Evolutionary conservation across 2,888 invertebrate species (phyloP).

Genomic region (Dascillus cervinus): DNA sequence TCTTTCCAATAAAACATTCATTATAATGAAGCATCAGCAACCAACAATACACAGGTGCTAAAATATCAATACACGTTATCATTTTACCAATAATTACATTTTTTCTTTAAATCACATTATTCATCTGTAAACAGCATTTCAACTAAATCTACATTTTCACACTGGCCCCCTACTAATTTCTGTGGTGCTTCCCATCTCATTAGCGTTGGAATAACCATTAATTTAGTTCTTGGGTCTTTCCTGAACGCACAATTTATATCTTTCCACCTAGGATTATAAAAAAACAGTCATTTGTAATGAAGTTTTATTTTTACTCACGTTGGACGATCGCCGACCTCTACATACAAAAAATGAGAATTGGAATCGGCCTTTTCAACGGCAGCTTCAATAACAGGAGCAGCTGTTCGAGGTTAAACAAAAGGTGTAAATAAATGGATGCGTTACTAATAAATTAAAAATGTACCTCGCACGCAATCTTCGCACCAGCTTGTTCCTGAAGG

Average conservation of each 20-base stretch:
- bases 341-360: slow-evolving; percentile 61
- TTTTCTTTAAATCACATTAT: background rate
- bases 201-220: slow-evolving; percentile 78
- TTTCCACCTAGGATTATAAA: slow-evolving; percentile 64
- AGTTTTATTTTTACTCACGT: slow-evolving; percentile 52
- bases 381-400: slow-evolving; percentile 68
- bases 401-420: slow-evolving; percentile 41
- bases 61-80: too few relatives aligned
- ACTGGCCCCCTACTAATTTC: slow-evolving; percentile 71
- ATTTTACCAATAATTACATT: slow-evolving; percentile 1
- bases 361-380: slow-evolving; percentile 55
- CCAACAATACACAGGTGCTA: too few relatives aligned
- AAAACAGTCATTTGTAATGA: slow-evolving; percentile 3
- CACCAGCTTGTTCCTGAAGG: slow-evolving; percentile 77
- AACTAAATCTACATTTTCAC: slow-evolving; percentile 63
- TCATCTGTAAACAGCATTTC: slow-evolving; percentile 74
- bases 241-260: slow-evolving; percentile 74
- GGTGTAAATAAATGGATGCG: background rate
- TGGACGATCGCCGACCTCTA: slow-evolving; percentile 68
- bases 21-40: too few relatives aligned
- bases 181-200: slow-evolving; percentile 71
- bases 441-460: slow-evolving; percentile 5
- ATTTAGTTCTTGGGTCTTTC: slow-evolving; percentile 59
- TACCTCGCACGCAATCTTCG: slow-evolving; percentile 79
- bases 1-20: too few relatives aligned